Conservation (phyloP, 1,140 invertebrate genomes). For the Leptinotarsa undecemlineata region DNA sequence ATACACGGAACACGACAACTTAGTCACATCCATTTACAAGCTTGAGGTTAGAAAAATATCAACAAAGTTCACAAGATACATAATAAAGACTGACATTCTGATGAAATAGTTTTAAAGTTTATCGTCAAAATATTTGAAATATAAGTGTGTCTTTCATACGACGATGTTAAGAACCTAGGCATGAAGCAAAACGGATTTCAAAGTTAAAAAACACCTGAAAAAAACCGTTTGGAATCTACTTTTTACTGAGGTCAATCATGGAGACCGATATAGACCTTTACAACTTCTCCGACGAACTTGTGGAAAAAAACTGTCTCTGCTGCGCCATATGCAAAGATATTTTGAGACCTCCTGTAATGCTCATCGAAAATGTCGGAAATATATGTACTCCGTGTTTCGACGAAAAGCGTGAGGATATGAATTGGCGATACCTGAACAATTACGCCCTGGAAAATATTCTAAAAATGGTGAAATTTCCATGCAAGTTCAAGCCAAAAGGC, state of each 20-base stretch:
- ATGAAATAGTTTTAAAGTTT: neutral
- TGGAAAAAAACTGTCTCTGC: conserved; percentile 30
- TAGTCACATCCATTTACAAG: too few species aligned
- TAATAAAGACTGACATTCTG: neutral
- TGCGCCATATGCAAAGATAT: conserved; percentile 39
- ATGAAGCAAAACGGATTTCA: neutral
- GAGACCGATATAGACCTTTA: neutral
- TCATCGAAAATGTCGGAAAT: conserved; percentile 37
- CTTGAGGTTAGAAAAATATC: neutral
- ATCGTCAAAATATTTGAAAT: neutral
- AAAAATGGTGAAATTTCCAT: conserved; percentile 29
- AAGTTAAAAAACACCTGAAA: neutral
- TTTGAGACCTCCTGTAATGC: conserved; percentile 35
- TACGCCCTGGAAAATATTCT: conserved; percentile 32
- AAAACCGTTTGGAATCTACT: too few species aligned
- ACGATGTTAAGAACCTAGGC: too few species aligned
- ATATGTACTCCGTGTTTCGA: conserved; percentile 33
- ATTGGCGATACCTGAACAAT: conserved; percentile 34
- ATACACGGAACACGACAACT: too few species aligned
- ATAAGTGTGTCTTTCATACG: too few species aligned
- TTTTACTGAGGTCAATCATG: too few species aligned
- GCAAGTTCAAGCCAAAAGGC: conserved; percentile 38
- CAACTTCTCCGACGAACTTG: conserved; percentile 31
- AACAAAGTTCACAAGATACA: neutral
- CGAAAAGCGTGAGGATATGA: conserved; percentile 27